Evolutionary conservation across 2,797 vertebrate species (phyloP).

Genomic region (Tapirus indicus): DNA sequence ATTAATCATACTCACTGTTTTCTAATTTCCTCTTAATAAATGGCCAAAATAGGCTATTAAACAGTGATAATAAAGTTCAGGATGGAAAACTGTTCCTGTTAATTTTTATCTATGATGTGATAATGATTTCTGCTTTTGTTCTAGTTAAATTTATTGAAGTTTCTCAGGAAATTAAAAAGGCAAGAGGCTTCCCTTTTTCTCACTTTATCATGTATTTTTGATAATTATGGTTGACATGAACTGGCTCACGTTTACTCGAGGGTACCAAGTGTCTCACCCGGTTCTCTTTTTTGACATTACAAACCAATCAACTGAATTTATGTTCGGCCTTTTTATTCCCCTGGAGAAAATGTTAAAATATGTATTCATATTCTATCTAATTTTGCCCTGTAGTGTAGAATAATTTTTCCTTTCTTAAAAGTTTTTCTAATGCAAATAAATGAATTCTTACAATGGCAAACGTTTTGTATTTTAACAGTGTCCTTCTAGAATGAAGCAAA

Average conservation of each 20-base stretch:
- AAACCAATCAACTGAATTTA: not conserved
- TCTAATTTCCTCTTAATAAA: not conserved
- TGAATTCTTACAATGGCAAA: constrained; percentile 6
- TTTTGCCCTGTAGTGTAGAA: not conserved
- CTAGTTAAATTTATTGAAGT: constrained; percentile 26
- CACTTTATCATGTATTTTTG: not conserved
- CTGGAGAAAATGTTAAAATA: constrained; percentile 38
- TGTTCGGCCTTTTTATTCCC: not conserved
- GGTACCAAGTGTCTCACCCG: not conserved
- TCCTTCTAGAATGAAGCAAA: constrained; percentile 33
- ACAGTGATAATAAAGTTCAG: constrained; percentile 20
- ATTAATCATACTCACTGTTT: not conserved
- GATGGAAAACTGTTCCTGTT: not conserved
- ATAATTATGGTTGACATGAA: not conserved
- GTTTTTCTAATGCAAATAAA: not conserved
- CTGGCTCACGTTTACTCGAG: not conserved
- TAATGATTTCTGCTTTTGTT: constrained; percentile 50
- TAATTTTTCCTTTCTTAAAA: constrained; percentile 16
- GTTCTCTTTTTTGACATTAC: not conserved
- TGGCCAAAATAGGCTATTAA: not conserved
- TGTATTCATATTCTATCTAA: not conserved
- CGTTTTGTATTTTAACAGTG: constrained; percentile 25
- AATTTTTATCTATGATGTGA: not conserved
- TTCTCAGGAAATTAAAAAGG: constrained; percentile 15
- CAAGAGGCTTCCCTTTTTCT: not conserved